A percentile compares a stretch with the other conserved stretches of the same genome.
Conservation (phyloP, 2,113 vertebrate species). For the Alaudala cheleensis region DNA sequence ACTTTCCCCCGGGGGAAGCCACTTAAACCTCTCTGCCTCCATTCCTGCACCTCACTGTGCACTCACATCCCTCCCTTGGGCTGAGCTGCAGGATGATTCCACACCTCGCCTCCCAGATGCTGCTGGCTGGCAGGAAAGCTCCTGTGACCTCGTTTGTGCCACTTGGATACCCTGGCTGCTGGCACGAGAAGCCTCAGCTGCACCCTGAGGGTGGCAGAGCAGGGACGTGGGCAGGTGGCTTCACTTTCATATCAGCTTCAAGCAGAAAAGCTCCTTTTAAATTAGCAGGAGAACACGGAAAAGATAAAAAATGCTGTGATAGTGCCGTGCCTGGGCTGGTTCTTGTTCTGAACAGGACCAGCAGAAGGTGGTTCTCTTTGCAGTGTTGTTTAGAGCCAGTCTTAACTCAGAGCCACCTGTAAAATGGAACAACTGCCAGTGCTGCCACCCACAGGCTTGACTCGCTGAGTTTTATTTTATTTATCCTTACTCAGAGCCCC, state of each 20-base stretch:
- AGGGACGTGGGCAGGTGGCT: neutral
- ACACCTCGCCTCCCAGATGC: neutral
- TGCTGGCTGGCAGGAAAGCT: neutral
- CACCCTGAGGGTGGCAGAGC: neutral
- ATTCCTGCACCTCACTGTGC: neutral
- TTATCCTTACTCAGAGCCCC: neutral
- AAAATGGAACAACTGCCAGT: neutral
- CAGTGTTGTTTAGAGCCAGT: neutral
- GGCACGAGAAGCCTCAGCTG: neutral
- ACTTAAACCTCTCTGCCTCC: constrained; percentile 39
- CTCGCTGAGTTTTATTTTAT: neutral
- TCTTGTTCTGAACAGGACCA: neutral
- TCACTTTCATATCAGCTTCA: neutral
- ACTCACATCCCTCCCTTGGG: neutral
- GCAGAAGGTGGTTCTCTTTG: neutral
- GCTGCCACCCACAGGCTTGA: neutral
- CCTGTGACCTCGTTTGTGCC: neutral
- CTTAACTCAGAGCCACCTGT: neutral
- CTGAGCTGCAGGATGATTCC: neutral
- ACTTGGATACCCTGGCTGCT: neutral
- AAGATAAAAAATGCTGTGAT: neutral
- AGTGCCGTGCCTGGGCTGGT: neutral
- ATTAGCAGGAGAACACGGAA: neutral
- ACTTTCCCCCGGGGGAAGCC: rapidly evolving
- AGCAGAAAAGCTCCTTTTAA: neutral